Evolutionary conservation across 2,888 invertebrate genomes (phyloP).

Genomic region (Macrosiphum euphorbiae): DNA sequence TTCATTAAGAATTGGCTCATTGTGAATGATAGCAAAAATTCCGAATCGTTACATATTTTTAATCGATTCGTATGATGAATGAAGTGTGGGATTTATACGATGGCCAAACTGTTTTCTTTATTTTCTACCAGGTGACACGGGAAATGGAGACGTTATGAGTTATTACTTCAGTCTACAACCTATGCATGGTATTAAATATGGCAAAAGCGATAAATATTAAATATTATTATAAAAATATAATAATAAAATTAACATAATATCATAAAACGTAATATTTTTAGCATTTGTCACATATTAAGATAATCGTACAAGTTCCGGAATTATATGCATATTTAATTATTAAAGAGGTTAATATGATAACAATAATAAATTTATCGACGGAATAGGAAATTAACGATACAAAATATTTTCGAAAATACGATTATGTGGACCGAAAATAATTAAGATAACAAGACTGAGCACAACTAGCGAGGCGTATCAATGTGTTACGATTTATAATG

Average conservation of each 20-base stretch:
- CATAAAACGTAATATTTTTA: background rate
- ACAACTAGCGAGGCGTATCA: background rate
- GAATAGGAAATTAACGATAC: background rate
- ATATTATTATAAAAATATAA: background rate
- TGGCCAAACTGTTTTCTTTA: background rate
- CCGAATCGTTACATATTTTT: background rate
- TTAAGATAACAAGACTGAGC: background rate
- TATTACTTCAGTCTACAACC: no score
- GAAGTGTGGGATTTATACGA: background rate
- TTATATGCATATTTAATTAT: background rate
- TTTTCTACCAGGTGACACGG: background rate
- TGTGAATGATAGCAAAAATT: background rate
- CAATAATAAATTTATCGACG: background rate
- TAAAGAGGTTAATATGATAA: background rate
- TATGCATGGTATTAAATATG: background rate
- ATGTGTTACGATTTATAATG: background rate
- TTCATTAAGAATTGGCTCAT: background rate
- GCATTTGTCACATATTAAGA: background rate
- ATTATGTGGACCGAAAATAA: background rate
- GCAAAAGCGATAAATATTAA: background rate
- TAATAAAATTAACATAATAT: background rate
- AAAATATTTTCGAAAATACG: background rate
- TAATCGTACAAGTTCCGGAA: background rate
- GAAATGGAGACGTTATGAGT: background rate
- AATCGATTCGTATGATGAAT: background rate